Evolutionary conservation across 2,113 vertebrate genomes (phyloP).

Genomic region (Seriola aureovittata): DNA sequence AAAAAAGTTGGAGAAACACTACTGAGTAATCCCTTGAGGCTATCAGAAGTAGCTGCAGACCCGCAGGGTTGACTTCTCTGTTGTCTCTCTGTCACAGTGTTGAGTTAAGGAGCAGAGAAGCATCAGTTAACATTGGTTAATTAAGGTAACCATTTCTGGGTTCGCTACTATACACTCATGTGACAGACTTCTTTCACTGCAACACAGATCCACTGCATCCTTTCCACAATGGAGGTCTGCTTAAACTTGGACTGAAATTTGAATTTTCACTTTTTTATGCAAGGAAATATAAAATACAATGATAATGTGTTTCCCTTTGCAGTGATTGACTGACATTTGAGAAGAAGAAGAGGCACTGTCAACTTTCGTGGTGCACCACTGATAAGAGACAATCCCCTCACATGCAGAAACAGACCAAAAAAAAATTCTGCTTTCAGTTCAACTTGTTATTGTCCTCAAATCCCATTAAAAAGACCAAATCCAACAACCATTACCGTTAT

Average conservation of each 20-base stretch:
- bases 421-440: no score
- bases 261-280: not conserved
- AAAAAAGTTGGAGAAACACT: slow-evolving; percentile 7
- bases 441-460: no score
- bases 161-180: not conserved
- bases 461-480: no score
- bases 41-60: slow-evolving; percentile 10
- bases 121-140: slow-evolving; percentile 42
- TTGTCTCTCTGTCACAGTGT: slow-evolving; percentile 16
- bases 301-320: not conserved
- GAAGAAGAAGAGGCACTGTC: not conserved
- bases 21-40: slow-evolving; percentile 39
- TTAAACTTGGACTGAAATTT: not conserved
- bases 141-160: slow-evolving; percentile 34
- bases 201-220: not conserved
- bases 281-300: not conserved
- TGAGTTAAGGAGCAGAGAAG: slow-evolving; percentile 6
- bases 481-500: no score
- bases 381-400: no score
- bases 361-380: no score
- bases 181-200: not conserved
- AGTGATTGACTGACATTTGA: not conserved
- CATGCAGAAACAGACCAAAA: no score
- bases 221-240: not conserved
- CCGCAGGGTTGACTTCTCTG: not conserved